These are phyloP conservation scores for Ornithorhynchus anatinus DNA, from an alignment of 2,113 vertebrate species.

Conservation along the genomic window DNA sequence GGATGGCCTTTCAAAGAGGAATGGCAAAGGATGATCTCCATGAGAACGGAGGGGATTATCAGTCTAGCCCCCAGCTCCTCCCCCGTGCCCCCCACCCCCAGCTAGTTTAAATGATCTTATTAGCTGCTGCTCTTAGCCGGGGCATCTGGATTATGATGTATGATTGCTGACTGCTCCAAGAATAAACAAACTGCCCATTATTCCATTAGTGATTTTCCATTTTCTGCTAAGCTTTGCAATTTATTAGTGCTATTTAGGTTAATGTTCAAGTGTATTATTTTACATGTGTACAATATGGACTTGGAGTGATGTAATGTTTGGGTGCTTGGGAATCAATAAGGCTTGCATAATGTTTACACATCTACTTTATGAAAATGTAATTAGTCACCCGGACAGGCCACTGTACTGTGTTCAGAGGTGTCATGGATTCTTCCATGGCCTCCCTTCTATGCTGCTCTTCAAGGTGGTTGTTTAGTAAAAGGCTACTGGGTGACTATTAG, in stretches of 20 bases:
- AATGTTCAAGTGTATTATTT: constrained; percentile 59
- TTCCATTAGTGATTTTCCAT: constrained; percentile 61
- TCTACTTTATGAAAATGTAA: constrained; percentile 11
- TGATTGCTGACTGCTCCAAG: constrained; percentile 17
- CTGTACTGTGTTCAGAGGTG: too few species aligned
- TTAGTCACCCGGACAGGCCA: not conserved
- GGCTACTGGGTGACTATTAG: not conserved
- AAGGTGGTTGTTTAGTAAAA: constrained; percentile 2
- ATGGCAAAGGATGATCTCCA: constrained; percentile 1
- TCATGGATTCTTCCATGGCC: too few species aligned
- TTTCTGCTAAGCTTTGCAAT: constrained; percentile 60
- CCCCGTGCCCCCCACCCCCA: constrained; percentile 21
- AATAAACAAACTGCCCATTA: constrained; percentile 66
- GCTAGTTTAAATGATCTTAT: constrained; percentile 38
- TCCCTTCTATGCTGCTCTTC: too few species aligned
- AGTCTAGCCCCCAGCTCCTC: too few species aligned
- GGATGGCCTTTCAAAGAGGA: constrained; percentile 23
- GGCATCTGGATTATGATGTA: constrained; percentile 42
- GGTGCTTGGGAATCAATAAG: constrained; percentile 28
- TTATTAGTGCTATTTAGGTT: constrained; percentile 68
- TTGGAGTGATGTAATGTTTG: constrained; percentile 47
- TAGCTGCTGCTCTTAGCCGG: constrained; percentile 35
- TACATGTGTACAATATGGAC: constrained; percentile 60
- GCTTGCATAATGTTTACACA: constrained; percentile 23
- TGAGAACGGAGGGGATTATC: constrained; percentile 14